These are phyloP conservation scores for Toxotes lorentzi DNA, from an alignment of 2,797 vertebrate species.

Conservation along the genomic window DNA sequence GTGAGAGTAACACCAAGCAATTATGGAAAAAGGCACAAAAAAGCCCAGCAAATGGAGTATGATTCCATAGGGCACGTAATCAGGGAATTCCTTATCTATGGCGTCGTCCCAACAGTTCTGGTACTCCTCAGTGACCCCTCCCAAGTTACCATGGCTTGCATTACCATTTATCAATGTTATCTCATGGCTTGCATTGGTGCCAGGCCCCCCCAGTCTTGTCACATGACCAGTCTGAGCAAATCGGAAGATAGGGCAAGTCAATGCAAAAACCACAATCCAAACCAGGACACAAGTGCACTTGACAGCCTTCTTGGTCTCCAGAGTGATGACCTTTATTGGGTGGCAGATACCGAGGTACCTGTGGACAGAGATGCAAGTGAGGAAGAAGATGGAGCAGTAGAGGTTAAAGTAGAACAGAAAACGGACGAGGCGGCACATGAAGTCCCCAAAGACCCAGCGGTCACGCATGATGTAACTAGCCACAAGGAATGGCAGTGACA, in stretches of 20 bases:
- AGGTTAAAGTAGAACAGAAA: slow-evolving; percentile 92
- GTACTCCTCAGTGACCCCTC: slow-evolving; percentile 66
- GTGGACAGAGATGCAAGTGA: slow-evolving; percentile 90
- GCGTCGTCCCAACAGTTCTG: slow-evolving; percentile 90
- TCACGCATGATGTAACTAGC: slow-evolving; percentile 89
- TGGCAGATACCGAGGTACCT: slow-evolving; percentile 91
- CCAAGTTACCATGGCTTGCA: slow-evolving; percentile 27
- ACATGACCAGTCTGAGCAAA: slow-evolving; percentile 87
- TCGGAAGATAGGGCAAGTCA: slow-evolving; percentile 89
- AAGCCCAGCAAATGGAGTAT: slow-evolving; percentile 88
- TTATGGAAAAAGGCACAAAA: slow-evolving; percentile 88
- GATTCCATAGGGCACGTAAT: slow-evolving; percentile 89
- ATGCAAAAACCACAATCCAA: slow-evolving; percentile 87
- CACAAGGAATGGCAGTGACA: slow-evolving; percentile 89
- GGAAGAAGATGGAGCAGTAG: slow-evolving; percentile 90
- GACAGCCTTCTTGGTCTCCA: slow-evolving; percentile 87
- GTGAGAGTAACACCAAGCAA: slow-evolving; percentile 90
- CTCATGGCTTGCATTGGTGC: slow-evolving; percentile 39
- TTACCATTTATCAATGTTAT: slow-evolving; percentile 47
- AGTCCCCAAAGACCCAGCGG: slow-evolving; percentile 89
- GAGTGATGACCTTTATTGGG: slow-evolving; percentile 87
- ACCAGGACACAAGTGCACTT: slow-evolving; percentile 87
- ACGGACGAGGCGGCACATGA: slow-evolving; percentile 89
- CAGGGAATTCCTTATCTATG: slow-evolving; percentile 87
- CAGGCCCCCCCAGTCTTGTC: slow-evolving; percentile 57